Conservation (phyloP, 2,113 vertebrate genomes). For the Glareola pratincola region DNA sequence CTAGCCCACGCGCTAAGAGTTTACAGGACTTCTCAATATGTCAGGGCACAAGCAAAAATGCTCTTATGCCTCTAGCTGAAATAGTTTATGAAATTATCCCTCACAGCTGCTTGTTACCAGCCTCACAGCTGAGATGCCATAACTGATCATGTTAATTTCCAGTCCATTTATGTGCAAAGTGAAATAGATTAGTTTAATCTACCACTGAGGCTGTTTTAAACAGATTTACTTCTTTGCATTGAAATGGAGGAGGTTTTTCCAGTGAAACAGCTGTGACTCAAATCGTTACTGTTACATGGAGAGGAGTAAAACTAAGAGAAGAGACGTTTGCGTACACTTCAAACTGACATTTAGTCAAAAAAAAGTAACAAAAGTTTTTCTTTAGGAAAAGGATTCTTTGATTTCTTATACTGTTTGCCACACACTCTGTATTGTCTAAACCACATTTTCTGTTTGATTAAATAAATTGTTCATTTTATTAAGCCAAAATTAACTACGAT, state of each 20-base stretch:
- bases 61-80: background rate
- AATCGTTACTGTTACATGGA: background rate
- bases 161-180: slow-evolving; percentile 33
- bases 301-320: background rate
- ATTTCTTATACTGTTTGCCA: background rate
- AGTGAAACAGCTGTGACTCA: slow-evolving; percentile 2
- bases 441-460: background rate
- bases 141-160: slow-evolving; percentile 47
- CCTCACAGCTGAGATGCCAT: background rate
- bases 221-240: slow-evolving; percentile 10
- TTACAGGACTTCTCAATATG: background rate
- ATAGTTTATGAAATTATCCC: slow-evolving; percentile 29
- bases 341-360: background rate
- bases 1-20: background rate
- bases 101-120: slow-evolving; percentile 28
- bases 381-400: background rate
- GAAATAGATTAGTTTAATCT: slow-evolving; percentile 55
- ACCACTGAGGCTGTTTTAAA: background rate
- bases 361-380: background rate
- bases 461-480: background rate
- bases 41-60: background rate
- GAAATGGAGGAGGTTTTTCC: background rate
- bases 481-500: background rate
- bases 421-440: background rate
- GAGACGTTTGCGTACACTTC: background rate